phyloP scores from a whole-genome alignment of 2,113 vertebrate genomes.

The Myrmophylax atrothorax region DNA sequence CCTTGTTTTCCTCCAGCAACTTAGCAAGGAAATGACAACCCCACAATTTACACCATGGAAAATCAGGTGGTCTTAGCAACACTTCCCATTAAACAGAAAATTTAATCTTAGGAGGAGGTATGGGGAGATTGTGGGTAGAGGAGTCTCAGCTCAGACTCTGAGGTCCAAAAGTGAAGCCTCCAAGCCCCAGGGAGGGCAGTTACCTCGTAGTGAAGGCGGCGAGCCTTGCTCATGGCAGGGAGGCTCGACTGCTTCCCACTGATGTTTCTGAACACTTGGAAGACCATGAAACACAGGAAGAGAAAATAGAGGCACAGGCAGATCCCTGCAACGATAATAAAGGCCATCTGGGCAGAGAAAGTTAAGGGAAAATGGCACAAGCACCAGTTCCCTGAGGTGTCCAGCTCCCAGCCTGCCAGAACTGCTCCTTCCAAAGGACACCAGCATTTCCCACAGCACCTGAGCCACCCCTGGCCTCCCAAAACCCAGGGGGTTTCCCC shows the following conservation, averaged over 20 bases:
- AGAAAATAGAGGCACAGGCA: conserved; percentile 98
- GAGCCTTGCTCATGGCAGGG: conserved; percentile 93
- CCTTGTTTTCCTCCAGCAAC: not conserved
- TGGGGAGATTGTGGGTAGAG: not conserved
- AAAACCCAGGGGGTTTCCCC: not conserved
- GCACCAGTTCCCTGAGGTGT: not conserved
- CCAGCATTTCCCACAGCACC: not conserved
- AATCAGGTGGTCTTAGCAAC: not conserved
- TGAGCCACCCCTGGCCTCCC: not conserved
- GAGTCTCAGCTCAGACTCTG: not conserved
- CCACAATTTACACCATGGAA: not conserved
- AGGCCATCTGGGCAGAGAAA: conserved; percentile 85
- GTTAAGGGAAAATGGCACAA: conserved; percentile 40
- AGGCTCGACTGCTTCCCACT: conserved; percentile 91
- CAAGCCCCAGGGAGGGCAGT: not conserved
- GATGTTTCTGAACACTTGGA: conserved; percentile 97
- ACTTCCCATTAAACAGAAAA: not conserved
- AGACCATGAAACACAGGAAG: conserved; percentile 98
- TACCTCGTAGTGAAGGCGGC: conserved; percentile 93
- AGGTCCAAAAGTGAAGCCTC: not conserved
- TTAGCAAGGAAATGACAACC: not conserved
- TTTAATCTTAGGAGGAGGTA: not conserved
- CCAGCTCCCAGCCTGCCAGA: not conserved
- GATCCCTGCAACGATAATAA: conserved; percentile 96
- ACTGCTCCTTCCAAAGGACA: not conserved